phyloP scores from a whole-genome alignment of 1,140 invertebrate species.

The Aphelinus atriplicis region DNA sequence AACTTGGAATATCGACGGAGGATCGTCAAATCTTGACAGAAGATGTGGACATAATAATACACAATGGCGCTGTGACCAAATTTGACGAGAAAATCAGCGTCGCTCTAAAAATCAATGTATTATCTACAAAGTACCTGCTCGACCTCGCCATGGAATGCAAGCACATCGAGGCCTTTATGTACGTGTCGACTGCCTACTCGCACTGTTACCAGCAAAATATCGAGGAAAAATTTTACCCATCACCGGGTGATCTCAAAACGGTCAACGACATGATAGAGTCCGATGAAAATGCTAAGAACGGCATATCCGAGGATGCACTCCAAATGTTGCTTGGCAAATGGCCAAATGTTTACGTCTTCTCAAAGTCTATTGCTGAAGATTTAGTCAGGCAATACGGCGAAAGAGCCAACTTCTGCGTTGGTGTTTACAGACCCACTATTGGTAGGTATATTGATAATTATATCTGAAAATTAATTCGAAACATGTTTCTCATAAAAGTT shows the following conservation, averaged over 20 bases:
- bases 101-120: conserved; percentile 71
- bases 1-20: conserved; percentile 74
- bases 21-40: conserved; percentile 70
- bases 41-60: conserved; percentile 81
- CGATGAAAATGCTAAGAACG: conserved; percentile 27
- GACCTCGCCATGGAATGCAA: conserved; percentile 70
- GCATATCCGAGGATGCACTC: conserved; percentile 50
- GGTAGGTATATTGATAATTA: conserved; percentile 53
- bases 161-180: conserved; percentile 53
- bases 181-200: conserved; percentile 52
- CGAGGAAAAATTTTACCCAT: conserved; percentile 66
- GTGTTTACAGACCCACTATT: conserved; percentile 69
- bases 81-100: conserved; percentile 85
- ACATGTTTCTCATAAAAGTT: no score
- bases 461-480: no score
- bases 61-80: conserved; percentile 87
- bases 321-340: conserved; percentile 61
- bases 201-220: conserved; percentile 62
- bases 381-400: conserved; percentile 64
- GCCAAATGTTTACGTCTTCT: conserved; percentile 71
- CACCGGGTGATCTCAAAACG: conserved; percentile 57
- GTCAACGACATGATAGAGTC: conserved; percentile 58
- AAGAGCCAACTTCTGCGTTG: conserved; percentile 66
- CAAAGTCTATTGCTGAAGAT: conserved; percentile 70
- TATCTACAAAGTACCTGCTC: conserved; percentile 71